Evolutionary conservation across 2,113 vertebrate genomes (phyloP).

Genomic region (Hyperopisus bebe): DNA sequence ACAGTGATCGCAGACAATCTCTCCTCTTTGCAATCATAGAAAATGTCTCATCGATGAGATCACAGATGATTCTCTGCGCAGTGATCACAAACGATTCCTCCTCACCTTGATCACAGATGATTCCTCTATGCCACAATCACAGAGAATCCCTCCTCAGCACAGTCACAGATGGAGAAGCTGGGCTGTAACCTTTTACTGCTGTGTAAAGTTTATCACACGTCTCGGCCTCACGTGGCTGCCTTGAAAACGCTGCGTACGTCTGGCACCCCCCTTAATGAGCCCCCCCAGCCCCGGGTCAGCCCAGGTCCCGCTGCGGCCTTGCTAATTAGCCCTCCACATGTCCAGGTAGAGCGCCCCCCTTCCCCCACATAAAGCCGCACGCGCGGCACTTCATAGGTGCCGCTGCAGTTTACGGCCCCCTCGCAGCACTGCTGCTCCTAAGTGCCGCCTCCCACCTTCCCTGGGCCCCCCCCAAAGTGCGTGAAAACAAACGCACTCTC

Average conservation of each 20-base stretch:
- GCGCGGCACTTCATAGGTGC: slow-evolving; percentile 26
- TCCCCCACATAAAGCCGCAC: slow-evolving; percentile 50
- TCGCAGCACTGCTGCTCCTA: slow-evolving; percentile 56
- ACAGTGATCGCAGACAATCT: not conserved
- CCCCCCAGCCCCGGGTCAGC: not conserved
- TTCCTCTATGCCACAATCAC: not conserved
- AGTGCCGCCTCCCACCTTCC: slow-evolving; percentile 63
- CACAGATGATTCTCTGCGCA: not conserved
- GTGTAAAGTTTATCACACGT: not conserved
- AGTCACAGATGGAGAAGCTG: not conserved
- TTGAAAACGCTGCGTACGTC: not conserved
- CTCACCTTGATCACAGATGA: not conserved
- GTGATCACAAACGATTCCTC: not conserved
- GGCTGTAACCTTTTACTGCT: not conserved
- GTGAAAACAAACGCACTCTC: slow-evolving; percentile 67
- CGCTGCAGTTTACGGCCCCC: slow-evolving; percentile 48
- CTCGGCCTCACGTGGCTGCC: not conserved
- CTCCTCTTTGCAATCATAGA: not conserved
- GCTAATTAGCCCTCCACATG: slow-evolving; percentile 56
- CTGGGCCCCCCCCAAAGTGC: slow-evolving; percentile 66
- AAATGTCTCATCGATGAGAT: not conserved
- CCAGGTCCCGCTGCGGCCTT: slow-evolving; percentile 36
- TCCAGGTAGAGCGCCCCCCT: slow-evolving; percentile 48
- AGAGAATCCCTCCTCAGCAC: not conserved
- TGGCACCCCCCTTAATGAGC: not conserved